phyloP scores from a whole-genome alignment of 64 coral and sea anemone genomes.

The Catalaphyllia jardinei region DNA sequence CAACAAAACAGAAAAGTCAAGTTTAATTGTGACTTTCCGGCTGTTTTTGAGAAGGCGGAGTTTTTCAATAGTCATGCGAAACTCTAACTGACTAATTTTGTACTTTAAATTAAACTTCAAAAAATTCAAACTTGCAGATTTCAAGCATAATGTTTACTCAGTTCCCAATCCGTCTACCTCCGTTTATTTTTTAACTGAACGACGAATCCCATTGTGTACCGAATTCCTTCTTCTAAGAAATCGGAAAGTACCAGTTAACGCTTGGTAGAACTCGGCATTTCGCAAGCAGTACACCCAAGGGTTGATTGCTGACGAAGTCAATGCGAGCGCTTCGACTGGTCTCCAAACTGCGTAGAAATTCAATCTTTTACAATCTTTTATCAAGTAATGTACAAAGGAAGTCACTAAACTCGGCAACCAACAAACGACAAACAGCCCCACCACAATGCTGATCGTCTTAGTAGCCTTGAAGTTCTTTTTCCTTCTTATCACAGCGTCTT shows the following conservation, averaged over 20 bases:
- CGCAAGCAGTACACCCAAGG: not conserved
- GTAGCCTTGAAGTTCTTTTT: constrained; percentile 4
- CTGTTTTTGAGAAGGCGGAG: too few relatives aligned
- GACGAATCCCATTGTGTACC: not conserved
- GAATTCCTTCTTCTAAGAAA: not conserved
- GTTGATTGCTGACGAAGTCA: not conserved
- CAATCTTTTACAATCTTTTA: too few relatives aligned
- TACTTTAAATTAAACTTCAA: too few relatives aligned
- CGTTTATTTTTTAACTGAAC: not conserved
- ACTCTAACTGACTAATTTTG: too few relatives aligned
- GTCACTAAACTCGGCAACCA: constrained; percentile 1
- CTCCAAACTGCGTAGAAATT: not conserved
- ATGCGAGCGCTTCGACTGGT: not conserved
- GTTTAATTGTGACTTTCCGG: too few relatives aligned
- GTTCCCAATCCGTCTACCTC: too few relatives aligned
- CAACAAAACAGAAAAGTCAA: too few relatives aligned
- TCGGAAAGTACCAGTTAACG: not conserved
- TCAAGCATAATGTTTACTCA: too few relatives aligned
- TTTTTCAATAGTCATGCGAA: too few relatives aligned
- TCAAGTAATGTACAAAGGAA: not conserved
- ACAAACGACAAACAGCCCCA: not conserved
- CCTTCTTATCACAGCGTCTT: not conserved
- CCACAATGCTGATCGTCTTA: not conserved
- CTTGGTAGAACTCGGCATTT: not conserved
- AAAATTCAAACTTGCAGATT: too few relatives aligned